Percentiles rank a stretch among this genome's conserved stretches.
Conservation (phyloP, 2,888 invertebrate genomes). For the Cerastis leucographa region DNA sequence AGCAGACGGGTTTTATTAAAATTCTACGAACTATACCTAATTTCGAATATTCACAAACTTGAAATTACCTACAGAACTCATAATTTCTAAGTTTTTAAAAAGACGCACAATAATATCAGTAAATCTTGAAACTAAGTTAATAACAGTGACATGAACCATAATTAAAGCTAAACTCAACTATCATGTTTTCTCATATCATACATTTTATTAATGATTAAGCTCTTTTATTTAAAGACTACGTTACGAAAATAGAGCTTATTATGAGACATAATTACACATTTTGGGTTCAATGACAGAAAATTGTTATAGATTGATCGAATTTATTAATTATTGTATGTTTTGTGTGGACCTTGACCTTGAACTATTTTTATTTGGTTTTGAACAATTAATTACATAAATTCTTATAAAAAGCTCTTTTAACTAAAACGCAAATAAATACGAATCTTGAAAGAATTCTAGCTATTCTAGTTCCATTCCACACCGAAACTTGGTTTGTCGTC, state of each 20-base stretch:
- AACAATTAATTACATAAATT: background rate
- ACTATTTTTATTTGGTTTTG: background rate
- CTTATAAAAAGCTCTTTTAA: background rate
- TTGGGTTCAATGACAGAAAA: constrained; percentile 2
- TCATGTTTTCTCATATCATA: background rate
- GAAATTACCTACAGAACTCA: background rate
- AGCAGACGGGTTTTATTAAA: background rate
- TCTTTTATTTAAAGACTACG: background rate
- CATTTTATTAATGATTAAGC: background rate
- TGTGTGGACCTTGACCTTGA: background rate
- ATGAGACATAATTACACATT: background rate
- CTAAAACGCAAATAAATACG: background rate
- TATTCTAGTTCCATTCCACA: constrained; percentile 23
- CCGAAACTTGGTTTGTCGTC: constrained; percentile 37
- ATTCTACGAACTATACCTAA: background rate
- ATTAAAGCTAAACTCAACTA: background rate
- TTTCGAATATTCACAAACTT: background rate
- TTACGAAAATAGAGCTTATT: background rate
- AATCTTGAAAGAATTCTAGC: constrained; percentile 5
- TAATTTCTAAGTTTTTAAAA: background rate
- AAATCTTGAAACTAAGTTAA: background rate
- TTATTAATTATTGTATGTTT: background rate
- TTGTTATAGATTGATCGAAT: background rate
- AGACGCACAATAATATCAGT: background rate
- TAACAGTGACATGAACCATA: background rate